phyloP scores from a whole-genome alignment of 2,888 invertebrate genomes.

The Shargacucullia verbasci region DNA sequence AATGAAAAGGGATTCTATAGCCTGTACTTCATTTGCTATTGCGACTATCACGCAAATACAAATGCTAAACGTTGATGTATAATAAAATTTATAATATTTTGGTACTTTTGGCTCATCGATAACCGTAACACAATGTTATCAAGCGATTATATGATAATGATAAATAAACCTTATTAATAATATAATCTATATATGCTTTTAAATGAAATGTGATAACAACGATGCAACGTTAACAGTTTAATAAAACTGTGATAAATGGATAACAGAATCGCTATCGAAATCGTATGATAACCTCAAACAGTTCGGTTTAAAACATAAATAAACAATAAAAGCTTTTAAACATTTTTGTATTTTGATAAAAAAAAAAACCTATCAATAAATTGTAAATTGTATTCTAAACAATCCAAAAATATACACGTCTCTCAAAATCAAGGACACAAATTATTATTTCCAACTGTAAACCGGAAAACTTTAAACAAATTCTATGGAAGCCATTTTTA shows the following conservation, averaged over 20 bases:
- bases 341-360: too few species aligned
- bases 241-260: constrained; percentile 25
- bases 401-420: too few species aligned
- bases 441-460: too few species aligned
- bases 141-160: constrained; percentile 19
- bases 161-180: constrained; percentile 31
- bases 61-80: constrained; percentile 20
- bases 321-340: too few species aligned
- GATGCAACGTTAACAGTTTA: constrained; percentile 2
- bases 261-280: constrained; percentile 20
- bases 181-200: constrained; percentile 35
- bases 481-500: too few species aligned
- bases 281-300: constrained; percentile 11
- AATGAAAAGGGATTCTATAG: constrained; percentile 7
- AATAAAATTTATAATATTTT: constrained; percentile 39
- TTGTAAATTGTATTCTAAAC: too few species aligned
- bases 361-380: too few species aligned
- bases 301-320: not conserved
- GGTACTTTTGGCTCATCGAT: constrained; percentile 19
- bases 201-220: constrained; percentile 32
- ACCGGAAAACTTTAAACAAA: too few species aligned
- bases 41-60: constrained; percentile 31
- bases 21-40: constrained; percentile 11
- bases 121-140: constrained; percentile 40
- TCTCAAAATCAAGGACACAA: too few species aligned